Conservation (phyloP, 2,888 invertebrate species). For the Apomyelois bistriatella region DNA sequence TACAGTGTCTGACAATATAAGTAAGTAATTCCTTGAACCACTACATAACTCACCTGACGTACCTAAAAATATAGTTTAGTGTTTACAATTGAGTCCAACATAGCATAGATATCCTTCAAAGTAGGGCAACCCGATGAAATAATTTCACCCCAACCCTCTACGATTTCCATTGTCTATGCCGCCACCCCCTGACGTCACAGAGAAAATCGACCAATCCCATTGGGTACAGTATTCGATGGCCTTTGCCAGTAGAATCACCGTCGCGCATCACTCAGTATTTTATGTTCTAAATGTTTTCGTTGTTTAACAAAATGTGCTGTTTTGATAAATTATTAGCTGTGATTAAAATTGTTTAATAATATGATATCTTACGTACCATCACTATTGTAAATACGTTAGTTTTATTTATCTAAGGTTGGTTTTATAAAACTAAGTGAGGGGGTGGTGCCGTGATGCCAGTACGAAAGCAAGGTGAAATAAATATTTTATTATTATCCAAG, state of each 20-base stretch:
- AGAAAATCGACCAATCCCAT: constrained; percentile 83
- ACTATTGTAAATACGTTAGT: constrained; percentile 53
- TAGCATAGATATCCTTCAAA: background rate
- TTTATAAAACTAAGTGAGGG: constrained; percentile 66
- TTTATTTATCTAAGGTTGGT: constrained; percentile 61
- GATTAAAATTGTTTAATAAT: constrained; percentile 64
- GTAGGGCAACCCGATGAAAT: constrained; percentile 28
- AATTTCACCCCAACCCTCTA: constrained; percentile 49
- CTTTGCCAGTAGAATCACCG: constrained; percentile 60
- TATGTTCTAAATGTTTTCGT: constrained; percentile 71
- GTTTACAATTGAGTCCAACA: background rate
- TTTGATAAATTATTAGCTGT: constrained; percentile 55
- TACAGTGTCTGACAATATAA: too few relatives aligned
- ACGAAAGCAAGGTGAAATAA: constrained; percentile 85
- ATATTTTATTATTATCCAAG: background rate
- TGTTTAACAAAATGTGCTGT: constrained; percentile 58
- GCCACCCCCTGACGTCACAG: constrained; percentile 81
- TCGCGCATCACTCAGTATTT: constrained; percentile 54
- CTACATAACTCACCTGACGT: too few relatives aligned
- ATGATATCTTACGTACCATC: constrained; percentile 47
- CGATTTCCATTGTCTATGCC: constrained; percentile 68
- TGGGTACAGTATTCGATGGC: constrained; percentile 72
- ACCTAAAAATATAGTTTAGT: too few relatives aligned
- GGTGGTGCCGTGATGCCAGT: constrained; percentile 84
- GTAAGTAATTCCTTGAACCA: too few relatives aligned